Base-by-base conservation (phyloP, 2,797 vertebrate species). In the Hozukius guyotensis region DNA sequence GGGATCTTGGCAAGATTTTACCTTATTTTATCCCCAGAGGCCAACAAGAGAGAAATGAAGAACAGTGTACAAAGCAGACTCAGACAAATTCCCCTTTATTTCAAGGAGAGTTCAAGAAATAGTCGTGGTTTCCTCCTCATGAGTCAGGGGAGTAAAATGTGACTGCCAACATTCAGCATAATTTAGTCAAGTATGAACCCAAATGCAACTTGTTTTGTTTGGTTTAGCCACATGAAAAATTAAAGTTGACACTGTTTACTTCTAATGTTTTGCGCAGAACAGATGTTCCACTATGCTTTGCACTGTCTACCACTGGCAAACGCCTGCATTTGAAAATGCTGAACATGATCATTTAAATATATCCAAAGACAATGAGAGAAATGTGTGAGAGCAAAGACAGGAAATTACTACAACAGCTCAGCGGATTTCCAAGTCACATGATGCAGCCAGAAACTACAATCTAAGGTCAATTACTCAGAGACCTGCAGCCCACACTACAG, bases 71-170 rank as follows among this genome's bases (percentile, higher is more conserved):
- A 92, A 89, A 81, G 74, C 78, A 89, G 81, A 91, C 81, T 82
- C 78, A 77, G 81, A 92, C 78, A 93, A 89, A 93, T 87, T 90
- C 82, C 78, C 71, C 83, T 90, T 85, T 83, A 90, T 90, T 90
- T 90, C 55, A 61, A 80, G 61, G 74, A 83, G 77, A 84, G 59
- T 67, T 64, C 32, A 82, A 93, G 89, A 93, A 91, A 92, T 86
- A 76, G 83, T 77, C 49, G 62, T 65, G 84, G 83, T 88, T 91
- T 90, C 85, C 76, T 87, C 73, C 72, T 57, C 49, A 75, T 74
- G 68, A 76, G 83, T 88, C 83, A 87, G 81, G 61, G 71, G 65
- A 78, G 82, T 66, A 71, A 81, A 88, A 88, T 78, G 78, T 72
- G 66, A 53, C 68, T 67, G 63, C 67, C 60, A 87, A 68, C 79